Base-by-base conservation (phyloP, 2,888 invertebrate genomes). In the Craniophora ligustri region DNA sequence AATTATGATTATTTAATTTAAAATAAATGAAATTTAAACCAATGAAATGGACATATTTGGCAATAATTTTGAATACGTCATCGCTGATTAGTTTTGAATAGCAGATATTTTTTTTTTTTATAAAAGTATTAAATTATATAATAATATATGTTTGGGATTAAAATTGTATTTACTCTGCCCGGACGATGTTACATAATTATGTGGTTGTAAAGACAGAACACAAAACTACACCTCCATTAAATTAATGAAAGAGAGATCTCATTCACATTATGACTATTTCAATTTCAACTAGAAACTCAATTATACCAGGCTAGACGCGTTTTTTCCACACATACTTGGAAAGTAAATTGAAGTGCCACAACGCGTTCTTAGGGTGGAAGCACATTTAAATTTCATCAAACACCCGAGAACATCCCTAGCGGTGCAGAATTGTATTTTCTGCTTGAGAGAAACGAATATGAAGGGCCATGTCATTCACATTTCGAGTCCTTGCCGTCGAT, bases 331-430 rank as follows among this genome's bases (percentile, higher is more conserved):
- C 51, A 66, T 57, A 46, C 68, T 60, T 42, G 51, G 55, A 61
- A 64, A 76, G 78, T 78, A 85, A 86, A 87, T 86, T 84, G 85
- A 81, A 86, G 81, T 58, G 82, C 81, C 79, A 78, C 76, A 79
- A 76, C 72, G 73, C 70, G 77, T 81, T 71, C 66, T 72, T 71
- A 54, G 63, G 72, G 38, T 34, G 54, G 67, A 55, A 70, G 62
- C 77, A 73, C 80, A 82, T 84, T 85, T 81, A 84, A 84, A 87
- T 85, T 86, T 84, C 84, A 86, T 86, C 84, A 84, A 72, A 78
- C 68, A 76, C 66, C 75, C 71, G 68, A 54, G 61, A 73, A 74
- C 76, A 61, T 75, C 75, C 73, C 78, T 77, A 61, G 71, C 66
- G 67, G 69, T 73, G 73, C 68, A 67, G 81, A 85, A 86, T 85